Percentiles rank a stretch among this genome's conserved stretches.
These are phyloP conservation scores for Endomychus coccineus DNA, from an alignment of 2,888 invertebrate species.

Conservation along the genomic window DNA sequence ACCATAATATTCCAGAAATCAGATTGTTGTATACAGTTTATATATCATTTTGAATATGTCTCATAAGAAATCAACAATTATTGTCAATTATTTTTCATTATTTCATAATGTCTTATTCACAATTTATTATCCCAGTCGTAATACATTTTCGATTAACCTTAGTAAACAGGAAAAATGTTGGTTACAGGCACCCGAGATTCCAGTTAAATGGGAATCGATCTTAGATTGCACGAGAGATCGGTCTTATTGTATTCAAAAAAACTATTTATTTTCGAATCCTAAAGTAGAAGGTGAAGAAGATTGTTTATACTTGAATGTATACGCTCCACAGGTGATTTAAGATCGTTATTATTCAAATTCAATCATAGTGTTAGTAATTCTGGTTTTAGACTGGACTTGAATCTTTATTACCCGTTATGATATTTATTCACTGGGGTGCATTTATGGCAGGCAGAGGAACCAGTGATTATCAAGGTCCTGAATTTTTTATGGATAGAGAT, in stretches of 20 bases:
- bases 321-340: slow-evolving; percentile 39
- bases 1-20: too few relatives aligned
- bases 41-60: too few relatives aligned
- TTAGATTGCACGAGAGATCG: slow-evolving; percentile 36
- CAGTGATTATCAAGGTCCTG: slow-evolving; percentile 43
- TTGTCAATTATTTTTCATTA: too few relatives aligned
- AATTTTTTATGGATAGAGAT: slow-evolving; percentile 48
- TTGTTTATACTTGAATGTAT: slow-evolving; percentile 48
- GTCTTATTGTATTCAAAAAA: slow-evolving; percentile 44
- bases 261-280: slow-evolving; percentile 32
- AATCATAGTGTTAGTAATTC: too few relatives aligned
- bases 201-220: slow-evolving; percentile 7
- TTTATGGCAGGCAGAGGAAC: slow-evolving; percentile 46
- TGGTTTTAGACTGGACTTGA: too few relatives aligned
- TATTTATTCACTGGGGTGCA: slow-evolving; percentile 49
- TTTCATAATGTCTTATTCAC: too few relatives aligned
- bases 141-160: too few relatives aligned
- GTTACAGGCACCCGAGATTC: slow-evolving; percentile 10
- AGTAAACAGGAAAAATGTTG: not conserved
- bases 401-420: slow-evolving; percentile 45
- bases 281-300: slow-evolving; percentile 43
- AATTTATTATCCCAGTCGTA: too few relatives aligned
- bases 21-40: too few relatives aligned
- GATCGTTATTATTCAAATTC: too few relatives aligned
- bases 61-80: too few relatives aligned